phyloP scores from a whole-genome alignment of 2,113 vertebrate genomes.

The Trematomus loennbergii region DNA sequence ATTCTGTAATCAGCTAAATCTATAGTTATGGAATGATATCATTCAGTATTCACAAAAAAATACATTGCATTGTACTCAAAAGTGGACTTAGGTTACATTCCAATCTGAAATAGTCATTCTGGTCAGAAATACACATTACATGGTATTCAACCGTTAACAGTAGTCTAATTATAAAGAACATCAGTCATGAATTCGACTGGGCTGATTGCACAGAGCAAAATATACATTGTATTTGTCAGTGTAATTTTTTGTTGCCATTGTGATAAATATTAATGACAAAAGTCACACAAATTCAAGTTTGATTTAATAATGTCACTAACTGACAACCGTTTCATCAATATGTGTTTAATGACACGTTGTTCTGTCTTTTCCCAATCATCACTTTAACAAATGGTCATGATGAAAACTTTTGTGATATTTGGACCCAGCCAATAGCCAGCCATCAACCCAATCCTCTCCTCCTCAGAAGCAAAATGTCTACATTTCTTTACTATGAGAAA shows the following conservation, averaged over 20 bases:
- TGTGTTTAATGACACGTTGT: slow-evolving; percentile 7
- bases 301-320: slow-evolving; percentile 51
- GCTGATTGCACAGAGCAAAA: slow-evolving; percentile 5
- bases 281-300: slow-evolving; percentile 36
- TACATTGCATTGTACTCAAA: slow-evolving; percentile 45
- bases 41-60: slow-evolving; percentile 62
- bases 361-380: slow-evolving; percentile 6
- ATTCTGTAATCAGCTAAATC: slow-evolving; percentile 41
- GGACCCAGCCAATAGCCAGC: slow-evolving; percentile 10
- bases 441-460: neutral
- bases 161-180: neutral
- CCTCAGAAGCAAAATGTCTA: slow-evolving; percentile 38
- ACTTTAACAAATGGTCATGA: slow-evolving; percentile 21
- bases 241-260: slow-evolving; percentile 10
- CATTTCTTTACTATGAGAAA: slow-evolving; percentile 37
- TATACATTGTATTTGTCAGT: neutral
- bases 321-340: slow-evolving; percentile 39
- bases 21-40: slow-evolving; percentile 47
- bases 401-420: slow-evolving; percentile 1
- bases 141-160: slow-evolving; percentile 1
- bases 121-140: slow-evolving; percentile 17
- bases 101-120: slow-evolving; percentile 45
- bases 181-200: slow-evolving; percentile 7
- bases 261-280: slow-evolving; percentile 38
- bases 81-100: slow-evolving; percentile 32